Percentiles rank a stretch among this genome's conserved stretches.
Conservation (phyloP, 2,888 invertebrate genomes). For the Taphrorychus bicolor region DNA sequence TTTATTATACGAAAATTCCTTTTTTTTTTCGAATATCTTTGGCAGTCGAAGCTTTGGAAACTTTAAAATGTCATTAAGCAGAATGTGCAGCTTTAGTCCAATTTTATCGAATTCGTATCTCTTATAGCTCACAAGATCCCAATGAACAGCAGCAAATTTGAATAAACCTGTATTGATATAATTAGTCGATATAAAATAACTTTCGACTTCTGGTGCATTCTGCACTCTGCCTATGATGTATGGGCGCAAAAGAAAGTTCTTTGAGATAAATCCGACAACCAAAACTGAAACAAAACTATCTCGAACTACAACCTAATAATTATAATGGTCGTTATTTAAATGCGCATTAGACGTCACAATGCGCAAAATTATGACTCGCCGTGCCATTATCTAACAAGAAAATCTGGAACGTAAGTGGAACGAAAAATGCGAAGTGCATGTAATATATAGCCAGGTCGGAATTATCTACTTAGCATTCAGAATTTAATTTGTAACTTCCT, state of each 20-base stretch:
- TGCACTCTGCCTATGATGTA: no score
- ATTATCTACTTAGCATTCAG: conserved; percentile 28
- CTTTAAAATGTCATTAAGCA: no score
- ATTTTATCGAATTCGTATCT: no score
- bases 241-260: neutral
- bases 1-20: no score
- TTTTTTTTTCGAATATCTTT: no score
- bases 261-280: neutral
- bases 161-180: no score
- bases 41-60: no score
- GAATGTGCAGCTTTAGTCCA: no score
- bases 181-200: no score
- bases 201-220: no score
- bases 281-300: neutral
- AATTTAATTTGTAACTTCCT: conserved; percentile 29
- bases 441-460: conserved; percentile 23
- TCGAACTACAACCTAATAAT: conserved; percentile 10
- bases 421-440: conserved; percentile 25
- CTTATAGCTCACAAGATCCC: no score
- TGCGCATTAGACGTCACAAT: conserved; percentile 1
- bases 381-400: conserved; percentile 25
- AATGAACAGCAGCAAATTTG: no score
- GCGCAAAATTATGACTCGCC: conserved; percentile 16
- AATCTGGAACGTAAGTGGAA: conserved; percentile 25
- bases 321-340: conserved; percentile 15